A percentile compares a stretch with the other conserved stretches of the same genome.
phyloP scores from a whole-genome alignment of 2,888 invertebrate species.

The Yponomeuta plumbellus region DNA sequence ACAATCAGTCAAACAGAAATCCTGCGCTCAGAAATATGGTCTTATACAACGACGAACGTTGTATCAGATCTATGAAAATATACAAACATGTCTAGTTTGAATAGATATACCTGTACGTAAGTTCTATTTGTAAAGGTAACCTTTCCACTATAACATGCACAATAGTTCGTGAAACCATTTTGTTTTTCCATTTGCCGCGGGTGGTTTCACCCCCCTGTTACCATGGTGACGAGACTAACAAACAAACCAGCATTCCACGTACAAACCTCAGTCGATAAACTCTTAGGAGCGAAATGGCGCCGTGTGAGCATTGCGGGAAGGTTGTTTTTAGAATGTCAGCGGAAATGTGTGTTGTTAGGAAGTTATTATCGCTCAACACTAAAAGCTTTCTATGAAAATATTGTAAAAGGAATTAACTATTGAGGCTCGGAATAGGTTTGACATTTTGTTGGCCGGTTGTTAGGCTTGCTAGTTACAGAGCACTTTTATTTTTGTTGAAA shows the following conservation, averaged over 20 bases:
- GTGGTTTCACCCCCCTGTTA: constrained; percentile 19
- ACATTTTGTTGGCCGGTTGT: not conserved
- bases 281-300: not conserved
- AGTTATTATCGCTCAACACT: constrained; percentile 1
- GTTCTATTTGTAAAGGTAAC: not conserved
- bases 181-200: constrained; percentile 5
- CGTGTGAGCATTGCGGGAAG: not conserved
- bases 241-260: constrained; percentile 17
- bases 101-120: not conserved
- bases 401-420: not conserved
- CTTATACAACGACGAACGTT: too few species aligned
- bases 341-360: constrained; percentile 3
- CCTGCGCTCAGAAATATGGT: too few species aligned
- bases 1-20: too few species aligned
- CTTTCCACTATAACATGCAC: not conserved
- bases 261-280: constrained; percentile 16
- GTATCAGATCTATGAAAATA: too few species aligned
- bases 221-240: constrained; percentile 27
- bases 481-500: too few species aligned
- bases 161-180: not conserved
- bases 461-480: too few species aligned
- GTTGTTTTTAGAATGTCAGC: constrained; percentile 1
- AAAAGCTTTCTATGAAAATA: constrained; percentile 10
- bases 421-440: not conserved
- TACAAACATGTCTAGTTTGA: not conserved